phyloP scores from a whole-genome alignment of 2,113 vertebrate species.

The Cynocephalus volans region DNA sequence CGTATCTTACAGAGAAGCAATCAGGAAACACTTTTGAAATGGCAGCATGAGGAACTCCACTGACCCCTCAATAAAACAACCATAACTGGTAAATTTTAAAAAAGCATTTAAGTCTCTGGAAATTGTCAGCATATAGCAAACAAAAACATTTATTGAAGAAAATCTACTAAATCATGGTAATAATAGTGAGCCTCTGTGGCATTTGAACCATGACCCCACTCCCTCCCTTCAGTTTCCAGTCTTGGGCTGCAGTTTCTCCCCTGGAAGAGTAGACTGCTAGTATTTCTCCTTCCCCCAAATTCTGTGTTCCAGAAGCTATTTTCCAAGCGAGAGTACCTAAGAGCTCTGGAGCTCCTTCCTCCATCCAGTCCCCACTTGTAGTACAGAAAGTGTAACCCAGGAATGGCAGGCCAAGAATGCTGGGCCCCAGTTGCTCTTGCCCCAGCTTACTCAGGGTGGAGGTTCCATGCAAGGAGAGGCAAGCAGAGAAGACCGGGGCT shows the following conservation, averaged over 20 bases:
- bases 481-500: not conserved
- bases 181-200: not conserved
- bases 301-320: not conserved
- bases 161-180: not conserved
- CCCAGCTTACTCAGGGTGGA: not conserved
- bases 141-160: constrained; percentile 37
- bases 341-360: not conserved
- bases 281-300: not conserved
- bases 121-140: constrained; percentile 46
- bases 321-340: not conserved
- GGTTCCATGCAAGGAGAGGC: not conserved
- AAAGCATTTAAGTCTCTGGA: not conserved
- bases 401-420: not conserved
- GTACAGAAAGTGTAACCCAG: not conserved
- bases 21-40: constrained; percentile 23
- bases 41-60: not conserved
- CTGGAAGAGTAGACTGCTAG: not conserved
- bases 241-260: not conserved
- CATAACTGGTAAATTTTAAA: not conserved
- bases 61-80: constrained; percentile 21
- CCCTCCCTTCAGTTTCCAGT: not conserved
- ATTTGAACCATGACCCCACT: not conserved
- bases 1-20: not conserved
- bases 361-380: not conserved
- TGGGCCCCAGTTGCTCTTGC: not conserved